phyloP scores from a whole-genome alignment of 2,888 invertebrate species.

The Altica lythri region DNA sequence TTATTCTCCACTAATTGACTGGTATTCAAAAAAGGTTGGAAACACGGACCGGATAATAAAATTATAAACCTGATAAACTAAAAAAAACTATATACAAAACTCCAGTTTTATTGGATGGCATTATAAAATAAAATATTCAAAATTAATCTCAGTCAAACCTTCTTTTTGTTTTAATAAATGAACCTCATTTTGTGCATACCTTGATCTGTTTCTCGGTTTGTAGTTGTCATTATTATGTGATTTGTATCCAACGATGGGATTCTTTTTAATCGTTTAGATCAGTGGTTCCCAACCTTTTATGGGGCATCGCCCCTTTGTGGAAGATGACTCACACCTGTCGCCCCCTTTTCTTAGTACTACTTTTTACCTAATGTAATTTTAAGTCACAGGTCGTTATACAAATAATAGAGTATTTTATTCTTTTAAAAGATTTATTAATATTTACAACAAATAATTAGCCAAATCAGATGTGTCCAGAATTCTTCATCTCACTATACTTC shows the following conservation, averaged over 20 bases:
- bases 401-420: too few species aligned
- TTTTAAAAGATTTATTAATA: too few species aligned
- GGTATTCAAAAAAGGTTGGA: constrained; percentile 43
- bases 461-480: too few species aligned
- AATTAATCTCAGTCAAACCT: constrained; percentile 34
- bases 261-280: too few species aligned
- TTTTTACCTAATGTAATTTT: too few species aligned
- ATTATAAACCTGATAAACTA: constrained; percentile 36
- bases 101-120: constrained; percentile 35
- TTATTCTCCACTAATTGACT: constrained; percentile 48
- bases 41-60: constrained; percentile 42
- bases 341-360: too few species aligned
- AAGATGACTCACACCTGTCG: too few species aligned
- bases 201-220: neutral
- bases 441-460: too few species aligned
- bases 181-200: neutral
- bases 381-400: too few species aligned
- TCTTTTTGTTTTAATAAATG: constrained; percentile 21
- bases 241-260: neutral
- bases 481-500: too few species aligned
- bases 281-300: too few species aligned
- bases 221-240: neutral
- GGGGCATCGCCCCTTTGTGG: too few species aligned
- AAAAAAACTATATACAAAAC: constrained; percentile 23
- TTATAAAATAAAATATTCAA: constrained; percentile 35